Evolutionary conservation across 2,797 vertebrate species (phyloP).

Genomic region (Sciurus carolinensis): DNA sequence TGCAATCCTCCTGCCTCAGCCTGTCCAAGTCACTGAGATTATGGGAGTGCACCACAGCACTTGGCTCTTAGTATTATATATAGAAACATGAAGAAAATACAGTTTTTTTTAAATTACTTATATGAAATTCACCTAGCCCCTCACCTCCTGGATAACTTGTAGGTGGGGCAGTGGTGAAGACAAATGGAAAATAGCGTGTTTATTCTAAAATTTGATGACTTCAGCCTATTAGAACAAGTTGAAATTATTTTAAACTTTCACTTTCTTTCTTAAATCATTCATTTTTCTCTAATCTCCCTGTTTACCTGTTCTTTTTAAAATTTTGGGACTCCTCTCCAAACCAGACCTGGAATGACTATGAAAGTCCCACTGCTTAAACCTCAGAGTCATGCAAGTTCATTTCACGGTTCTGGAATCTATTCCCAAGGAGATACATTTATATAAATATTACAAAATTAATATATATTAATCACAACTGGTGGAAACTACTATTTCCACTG

Average conservation of each 20-base stretch:
- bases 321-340: neutral
- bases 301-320: neutral
- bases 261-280: neutral
- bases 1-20: too few relatives aligned
- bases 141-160: accelerated
- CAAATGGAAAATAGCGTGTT: neutral
- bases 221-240: neutral
- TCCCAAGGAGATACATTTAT: neutral
- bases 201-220: neutral
- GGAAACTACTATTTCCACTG: neutral
- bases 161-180: neutral
- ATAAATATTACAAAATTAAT: neutral
- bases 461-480: neutral
- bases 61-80: neutral
- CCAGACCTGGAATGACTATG: neutral
- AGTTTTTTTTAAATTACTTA: neutral
- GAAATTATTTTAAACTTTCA: neutral
- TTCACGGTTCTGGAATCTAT: neutral
- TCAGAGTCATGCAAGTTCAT: neutral
- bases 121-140: neutral
- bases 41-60: too few relatives aligned
- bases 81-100: neutral
- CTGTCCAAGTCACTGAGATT: too few relatives aligned
- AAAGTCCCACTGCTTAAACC: neutral
- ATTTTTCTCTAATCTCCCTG: neutral